Evolutionary conservation across 2,113 vertebrate genomes (phyloP).

Genomic region (Pelodiscus sinensis): DNA sequence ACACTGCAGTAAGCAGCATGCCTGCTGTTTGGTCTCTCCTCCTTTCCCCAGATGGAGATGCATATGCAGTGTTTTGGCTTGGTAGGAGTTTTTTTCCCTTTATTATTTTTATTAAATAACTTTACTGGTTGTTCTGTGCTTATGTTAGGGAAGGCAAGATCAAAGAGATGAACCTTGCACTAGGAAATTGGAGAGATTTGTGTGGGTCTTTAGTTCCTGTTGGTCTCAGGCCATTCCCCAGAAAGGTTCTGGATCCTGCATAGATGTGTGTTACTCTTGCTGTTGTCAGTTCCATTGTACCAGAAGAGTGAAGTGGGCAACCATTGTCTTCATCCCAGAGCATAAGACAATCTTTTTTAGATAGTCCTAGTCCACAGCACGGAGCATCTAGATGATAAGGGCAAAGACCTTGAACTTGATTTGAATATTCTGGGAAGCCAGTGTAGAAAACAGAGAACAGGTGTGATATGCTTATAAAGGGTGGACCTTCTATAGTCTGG

Average conservation of each 20-base stretch:
- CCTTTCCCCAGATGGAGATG: neutral
- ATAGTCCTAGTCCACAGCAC: neutral
- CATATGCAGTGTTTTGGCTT: neutral
- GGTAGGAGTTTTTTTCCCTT: neutral
- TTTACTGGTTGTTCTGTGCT: neutral
- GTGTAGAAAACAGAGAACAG: neutral
- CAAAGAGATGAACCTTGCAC: neutral
- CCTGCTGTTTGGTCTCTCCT: neutral
- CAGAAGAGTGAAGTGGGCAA: too few relatives aligned
- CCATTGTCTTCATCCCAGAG: neutral
- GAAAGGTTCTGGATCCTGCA: neutral
- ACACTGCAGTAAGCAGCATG: neutral
- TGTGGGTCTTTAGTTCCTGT: neutral
- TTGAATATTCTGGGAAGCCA: neutral
- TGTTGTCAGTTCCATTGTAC: neutral
- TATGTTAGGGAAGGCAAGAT: neutral
- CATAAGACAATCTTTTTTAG: neutral
- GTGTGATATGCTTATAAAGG: neutral
- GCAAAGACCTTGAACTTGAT: neutral
- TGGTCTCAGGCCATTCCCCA: neutral
- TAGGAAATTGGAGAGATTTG: neutral
- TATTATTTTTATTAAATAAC: neutral
- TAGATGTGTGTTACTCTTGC: neutral
- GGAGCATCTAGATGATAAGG: neutral
- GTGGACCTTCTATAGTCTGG: too few relatives aligned